A percentile compares a stretch with the other conserved stretches of the same genome.
These are phyloP conservation scores for Forbesichthys agassizii DNA, from an alignment of 2,113 vertebrate genomes.

Conservation along the genomic window DNA sequence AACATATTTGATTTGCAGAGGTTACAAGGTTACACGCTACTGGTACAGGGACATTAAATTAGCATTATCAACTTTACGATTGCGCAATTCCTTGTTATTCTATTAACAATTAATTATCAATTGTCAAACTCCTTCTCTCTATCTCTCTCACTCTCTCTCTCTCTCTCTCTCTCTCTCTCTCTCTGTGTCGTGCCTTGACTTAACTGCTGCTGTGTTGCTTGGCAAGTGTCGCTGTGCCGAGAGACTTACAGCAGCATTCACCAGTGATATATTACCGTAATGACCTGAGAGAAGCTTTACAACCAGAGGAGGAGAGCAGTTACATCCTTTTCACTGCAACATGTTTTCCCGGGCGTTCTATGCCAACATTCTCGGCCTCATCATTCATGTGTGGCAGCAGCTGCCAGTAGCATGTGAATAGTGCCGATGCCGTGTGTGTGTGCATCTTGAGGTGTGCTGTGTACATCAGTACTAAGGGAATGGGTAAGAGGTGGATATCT, in stretches of 20 bases:
- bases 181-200: conserved; percentile 51
- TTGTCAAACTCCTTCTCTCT: background rate
- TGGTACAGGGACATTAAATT: no score
- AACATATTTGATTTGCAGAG: conserved; percentile 34
- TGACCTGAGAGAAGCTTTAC: conserved; percentile 68
- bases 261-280: conserved; percentile 73
- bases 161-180: conserved; percentile 1
- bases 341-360: background rate
- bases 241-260: conserved; percentile 71
- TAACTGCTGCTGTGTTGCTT: conserved; percentile 65
- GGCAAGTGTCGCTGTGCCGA: conserved; percentile 66
- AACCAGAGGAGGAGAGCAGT: conserved; percentile 33
- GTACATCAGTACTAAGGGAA: conserved; percentile 25
- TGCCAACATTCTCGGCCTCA: conserved; percentile 14
- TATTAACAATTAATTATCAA: background rate
- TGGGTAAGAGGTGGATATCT: background rate
- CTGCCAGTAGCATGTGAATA: conserved; percentile 50
- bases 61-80: no score
- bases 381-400: conserved; percentile 48
- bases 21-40: background rate
- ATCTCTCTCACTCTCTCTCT: conserved; percentile 20
- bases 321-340: conserved; percentile 6
- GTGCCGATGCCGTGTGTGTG: conserved; percentile 21
- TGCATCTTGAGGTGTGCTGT: conserved; percentile 34
- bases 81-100: no score